Percentiles rank a stretch among this genome's conserved stretches.
These are phyloP conservation scores for Melanophora roralis DNA, from an alignment of 2,888 invertebrate species.

Conservation along the genomic window DNA sequence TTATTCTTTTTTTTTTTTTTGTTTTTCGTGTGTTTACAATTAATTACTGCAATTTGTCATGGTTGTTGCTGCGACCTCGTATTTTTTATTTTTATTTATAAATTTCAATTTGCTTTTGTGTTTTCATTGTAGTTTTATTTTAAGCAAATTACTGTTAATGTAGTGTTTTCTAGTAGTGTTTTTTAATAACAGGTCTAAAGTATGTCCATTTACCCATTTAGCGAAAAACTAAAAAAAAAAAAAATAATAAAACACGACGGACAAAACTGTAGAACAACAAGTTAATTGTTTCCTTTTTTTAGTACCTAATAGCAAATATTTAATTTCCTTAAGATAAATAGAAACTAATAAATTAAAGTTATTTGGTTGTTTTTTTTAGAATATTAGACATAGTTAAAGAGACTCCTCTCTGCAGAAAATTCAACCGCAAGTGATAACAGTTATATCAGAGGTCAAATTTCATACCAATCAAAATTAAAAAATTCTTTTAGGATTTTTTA, in stretches of 20 bases:
- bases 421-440: too few relatives aligned
- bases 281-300: too few relatives aligned
- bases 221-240: not conserved
- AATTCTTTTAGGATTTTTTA: too few relatives aligned
- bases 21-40: constrained; percentile 53
- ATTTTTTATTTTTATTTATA: constrained; percentile 2
- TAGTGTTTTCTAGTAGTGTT: constrained; percentile 64
- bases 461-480: too few relatives aligned
- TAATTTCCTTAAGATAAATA: too few relatives aligned
- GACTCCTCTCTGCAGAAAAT: too few relatives aligned
- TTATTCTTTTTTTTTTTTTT: not conserved
- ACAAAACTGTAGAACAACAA: not conserved
- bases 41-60: constrained; percentile 73
- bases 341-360: too few relatives aligned
- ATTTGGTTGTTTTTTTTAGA: too few relatives aligned
- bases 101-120: not conserved
- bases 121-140: constrained; percentile 15
- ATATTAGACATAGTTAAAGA: too few relatives aligned
- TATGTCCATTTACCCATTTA: constrained; percentile 3
- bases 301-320: too few relatives aligned
- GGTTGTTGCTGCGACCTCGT: constrained; percentile 39
- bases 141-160: constrained; percentile 72
- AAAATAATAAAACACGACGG: not conserved
- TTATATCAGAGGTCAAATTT: too few relatives aligned
- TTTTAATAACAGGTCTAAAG: constrained; percentile 36